A percentile compares a stretch with the other conserved stretches of the same genome.
Evolutionary conservation across 92 coral and sea anemone genomes (phyloP).

Genomic region (Virgularia gustaviana): DNA sequence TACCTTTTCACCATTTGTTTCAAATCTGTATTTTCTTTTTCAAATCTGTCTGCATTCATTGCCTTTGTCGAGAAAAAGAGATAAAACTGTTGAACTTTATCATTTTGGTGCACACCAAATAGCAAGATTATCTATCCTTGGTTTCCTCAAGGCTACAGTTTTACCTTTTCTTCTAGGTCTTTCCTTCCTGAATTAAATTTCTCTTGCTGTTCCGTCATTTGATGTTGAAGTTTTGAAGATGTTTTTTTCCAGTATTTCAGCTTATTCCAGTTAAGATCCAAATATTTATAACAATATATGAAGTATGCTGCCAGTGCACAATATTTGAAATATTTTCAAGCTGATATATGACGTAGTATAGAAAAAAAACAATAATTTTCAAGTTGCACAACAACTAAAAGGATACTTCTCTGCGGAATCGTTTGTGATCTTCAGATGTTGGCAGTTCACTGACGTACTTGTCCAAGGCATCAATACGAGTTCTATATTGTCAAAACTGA

Average conservation of each 20-base stretch:
- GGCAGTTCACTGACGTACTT: slow-evolving; percentile 26
- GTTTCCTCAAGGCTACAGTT: neutral
- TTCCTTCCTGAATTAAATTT: slow-evolving; percentile 21
- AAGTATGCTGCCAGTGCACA: too few species aligned
- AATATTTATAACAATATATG: too few species aligned
- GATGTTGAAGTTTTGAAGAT: slow-evolving; percentile 17
- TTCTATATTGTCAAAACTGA: slow-evolving; percentile 6
- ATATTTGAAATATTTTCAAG: too few species aligned
- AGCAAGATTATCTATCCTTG: too few species aligned
- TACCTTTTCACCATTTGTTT: slow-evolving; percentile 31
- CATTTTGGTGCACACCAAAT: too few species aligned
- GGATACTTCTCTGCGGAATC: slow-evolving; percentile 31
- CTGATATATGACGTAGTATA: too few species aligned
- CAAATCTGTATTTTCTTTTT: slow-evolving; percentile 19
- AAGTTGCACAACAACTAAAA: too few species aligned
- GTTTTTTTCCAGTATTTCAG: slow-evolving; percentile 19
- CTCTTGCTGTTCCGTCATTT: slow-evolving; percentile 32
- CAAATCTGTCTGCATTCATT: slow-evolving; percentile 33
- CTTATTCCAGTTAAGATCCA: too few species aligned
- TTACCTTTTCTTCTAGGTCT: slow-evolving; percentile 30
- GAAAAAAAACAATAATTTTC: too few species aligned
- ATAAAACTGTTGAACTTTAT: too few species aligned
- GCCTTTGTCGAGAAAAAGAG: too few species aligned
- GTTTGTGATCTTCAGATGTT: slow-evolving; percentile 31
- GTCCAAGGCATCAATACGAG: slow-evolving; percentile 31